A percentile compares a stretch with the other conserved stretches of the same genome.
phyloP scores from a whole-genome alignment of 2,888 invertebrate species.

The Cataglyphis livida region DNA sequence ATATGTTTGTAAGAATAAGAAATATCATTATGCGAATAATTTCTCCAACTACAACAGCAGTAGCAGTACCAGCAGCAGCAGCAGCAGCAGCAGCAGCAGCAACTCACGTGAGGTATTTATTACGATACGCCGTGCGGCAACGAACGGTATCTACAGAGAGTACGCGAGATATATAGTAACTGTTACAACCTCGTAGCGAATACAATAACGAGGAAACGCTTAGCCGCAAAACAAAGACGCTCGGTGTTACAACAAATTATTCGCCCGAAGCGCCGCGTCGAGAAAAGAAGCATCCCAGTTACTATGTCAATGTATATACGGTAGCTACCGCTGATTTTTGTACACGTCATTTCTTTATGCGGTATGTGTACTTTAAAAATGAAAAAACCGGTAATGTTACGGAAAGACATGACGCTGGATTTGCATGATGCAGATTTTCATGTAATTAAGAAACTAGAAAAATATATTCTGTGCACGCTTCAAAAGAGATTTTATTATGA shows the following conservation, averaged over 20 bases:
- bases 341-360: slow-evolving; percentile 39
- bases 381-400: background rate
- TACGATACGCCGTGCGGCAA: slow-evolving; percentile 36
- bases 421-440: background rate
- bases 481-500: background rate
- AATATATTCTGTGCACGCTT: background rate
- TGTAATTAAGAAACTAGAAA: slow-evolving; percentile 19
- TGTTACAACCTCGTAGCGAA: slow-evolving; percentile 53
- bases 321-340: slow-evolving; percentile 28
- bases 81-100: slow-evolving; percentile 10
- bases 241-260: slow-evolving; percentile 55
- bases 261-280: slow-evolving; percentile 42
- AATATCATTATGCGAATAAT: slow-evolving; percentile 54
- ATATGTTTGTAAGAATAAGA: slow-evolving; percentile 55
- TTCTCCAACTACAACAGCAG: slow-evolving; percentile 19
- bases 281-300: slow-evolving; percentile 43
- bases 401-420: background rate
- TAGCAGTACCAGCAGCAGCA: background rate
- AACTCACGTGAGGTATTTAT: slow-evolving; percentile 52
- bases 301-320: slow-evolving; percentile 43
- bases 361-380: slow-evolving; percentile 11
- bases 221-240: slow-evolving; percentile 52
- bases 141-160: slow-evolving; percentile 43
- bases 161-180: slow-evolving; percentile 34
- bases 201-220: slow-evolving; percentile 55